phyloP scores from a whole-genome alignment of 2,797 vertebrate species.

The Microtus obscurus region DNA sequence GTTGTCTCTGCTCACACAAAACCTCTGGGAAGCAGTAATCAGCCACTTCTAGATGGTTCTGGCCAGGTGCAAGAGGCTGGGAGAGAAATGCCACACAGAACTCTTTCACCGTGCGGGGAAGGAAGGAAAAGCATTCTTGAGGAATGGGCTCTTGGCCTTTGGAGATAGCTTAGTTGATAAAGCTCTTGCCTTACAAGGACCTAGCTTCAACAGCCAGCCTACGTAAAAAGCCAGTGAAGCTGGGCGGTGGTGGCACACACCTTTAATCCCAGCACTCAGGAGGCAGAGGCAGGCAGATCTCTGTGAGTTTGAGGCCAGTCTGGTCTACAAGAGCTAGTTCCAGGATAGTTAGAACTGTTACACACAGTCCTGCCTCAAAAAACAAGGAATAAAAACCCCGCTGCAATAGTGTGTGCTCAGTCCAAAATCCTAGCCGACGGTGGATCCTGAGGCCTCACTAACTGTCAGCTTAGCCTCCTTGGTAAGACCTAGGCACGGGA shows the following conservation, averaged over 20 bases:
- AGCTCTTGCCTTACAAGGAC: not conserved
- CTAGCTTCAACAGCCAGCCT: not conserved
- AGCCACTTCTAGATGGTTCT: not conserved
- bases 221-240: not conserved
- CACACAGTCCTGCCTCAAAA: too few species aligned
- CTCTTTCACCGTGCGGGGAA: not conserved
- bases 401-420: not conserved
- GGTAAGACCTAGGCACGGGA: not conserved
- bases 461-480: not conserved
- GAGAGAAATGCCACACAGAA: not conserved
- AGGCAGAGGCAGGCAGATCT: too few species aligned
- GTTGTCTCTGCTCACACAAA: constrained; percentile 17
- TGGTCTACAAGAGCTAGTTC: too few species aligned
- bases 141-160: not conserved
- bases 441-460: not conserved
- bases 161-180: not conserved
- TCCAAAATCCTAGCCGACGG: not conserved
- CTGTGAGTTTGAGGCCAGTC: too few species aligned
- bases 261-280: too few species aligned
- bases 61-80: not conserved
- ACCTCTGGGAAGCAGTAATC: not conserved
- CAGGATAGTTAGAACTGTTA: too few species aligned
- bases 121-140: not conserved
- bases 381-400: not conserved
- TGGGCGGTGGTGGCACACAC: too few species aligned